Base-by-base conservation (phyloP, 2,888 invertebrate species). In the Melanostoma scalare region DNA sequence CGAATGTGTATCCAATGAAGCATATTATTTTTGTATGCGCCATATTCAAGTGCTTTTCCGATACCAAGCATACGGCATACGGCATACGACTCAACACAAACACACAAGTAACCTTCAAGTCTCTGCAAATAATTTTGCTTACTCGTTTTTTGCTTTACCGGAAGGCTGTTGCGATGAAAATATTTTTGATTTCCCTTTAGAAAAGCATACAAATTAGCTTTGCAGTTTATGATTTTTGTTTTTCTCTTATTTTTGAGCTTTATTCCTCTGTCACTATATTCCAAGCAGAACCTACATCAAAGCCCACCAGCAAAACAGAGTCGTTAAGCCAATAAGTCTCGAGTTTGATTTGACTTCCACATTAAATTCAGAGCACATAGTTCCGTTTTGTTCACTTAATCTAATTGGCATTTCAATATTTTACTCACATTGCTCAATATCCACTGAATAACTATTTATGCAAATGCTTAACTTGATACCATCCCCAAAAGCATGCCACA, bases 371-470 rank as follows among this genome's bases (percentile, higher is more conserved):
- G 48, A 36, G 35, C 35, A 48, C 61, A 46, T 60, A 40, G 20
- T 36, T 42, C 9, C 8, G 42, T 9, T 3, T 42, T 42, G 6
- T 9, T 6, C 6, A 8, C 6, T 42, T 9, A 9, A 42, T 42
- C 1, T 42, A 50, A 2, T 20, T 38, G 44, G 20, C 38, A 63
- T 63, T 79, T 68, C n/a, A 10, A 74, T 38, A 65, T 46, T 61
- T 2, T 78, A 82, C 82, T 82, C 53, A 82, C 82, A 63, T 53
- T 73, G 68, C 52, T 78, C 69, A 78, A 56, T 73, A 69, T 69
- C 61, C 73, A 78, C 50, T 31, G 60, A 60, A 38, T 31, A 74
- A 65, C 31, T 72, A 53, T 65, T 69, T 82, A 77, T 68, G 68
- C 68, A 77, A 77, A 82, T 61, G 50, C 44, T 53, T 73, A 60